These are phyloP conservation scores for Lophotriccus pileatus DNA, from an alignment of 2,797 vertebrate genomes.

Conservation along the genomic window DNA sequence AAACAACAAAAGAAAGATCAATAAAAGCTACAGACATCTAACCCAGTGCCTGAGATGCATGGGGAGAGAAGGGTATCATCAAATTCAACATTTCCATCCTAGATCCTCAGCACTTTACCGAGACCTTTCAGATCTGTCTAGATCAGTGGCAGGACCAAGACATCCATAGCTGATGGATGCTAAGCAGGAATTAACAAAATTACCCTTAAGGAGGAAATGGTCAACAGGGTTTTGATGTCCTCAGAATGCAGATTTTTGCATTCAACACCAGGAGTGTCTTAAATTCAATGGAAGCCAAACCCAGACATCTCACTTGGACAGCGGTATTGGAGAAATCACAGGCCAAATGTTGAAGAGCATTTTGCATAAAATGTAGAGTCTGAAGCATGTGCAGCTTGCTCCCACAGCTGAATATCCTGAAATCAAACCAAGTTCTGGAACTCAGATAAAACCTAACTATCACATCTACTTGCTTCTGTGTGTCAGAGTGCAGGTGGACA, in stretches of 20 bases:
- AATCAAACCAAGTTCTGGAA: background rate
- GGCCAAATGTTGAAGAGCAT: background rate
- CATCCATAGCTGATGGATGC: background rate
- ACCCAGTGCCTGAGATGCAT: fast-evolving
- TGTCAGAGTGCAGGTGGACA: background rate
- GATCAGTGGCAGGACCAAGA: background rate
- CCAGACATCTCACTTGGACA: background rate
- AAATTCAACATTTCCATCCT: background rate
- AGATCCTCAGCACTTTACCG: background rate
- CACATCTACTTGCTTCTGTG: background rate
- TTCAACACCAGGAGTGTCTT: background rate
- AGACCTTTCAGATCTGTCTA: background rate
- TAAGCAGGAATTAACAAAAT: background rate
- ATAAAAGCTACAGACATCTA: background rate
- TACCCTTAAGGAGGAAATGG: background rate
- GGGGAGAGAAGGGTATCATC: background rate
- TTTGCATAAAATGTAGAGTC: background rate
- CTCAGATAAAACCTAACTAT: background rate
- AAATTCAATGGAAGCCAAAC: background rate
- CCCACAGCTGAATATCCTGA: background rate
- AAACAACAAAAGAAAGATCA: background rate
- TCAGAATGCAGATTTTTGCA: background rate
- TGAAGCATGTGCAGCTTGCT: background rate
- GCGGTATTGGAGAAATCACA: background rate
- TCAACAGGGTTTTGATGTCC: background rate